These are phyloP conservation scores for Atopsyche davidsoni DNA, from an alignment of 1,140 invertebrate genomes.

Conservation along the genomic window DNA sequence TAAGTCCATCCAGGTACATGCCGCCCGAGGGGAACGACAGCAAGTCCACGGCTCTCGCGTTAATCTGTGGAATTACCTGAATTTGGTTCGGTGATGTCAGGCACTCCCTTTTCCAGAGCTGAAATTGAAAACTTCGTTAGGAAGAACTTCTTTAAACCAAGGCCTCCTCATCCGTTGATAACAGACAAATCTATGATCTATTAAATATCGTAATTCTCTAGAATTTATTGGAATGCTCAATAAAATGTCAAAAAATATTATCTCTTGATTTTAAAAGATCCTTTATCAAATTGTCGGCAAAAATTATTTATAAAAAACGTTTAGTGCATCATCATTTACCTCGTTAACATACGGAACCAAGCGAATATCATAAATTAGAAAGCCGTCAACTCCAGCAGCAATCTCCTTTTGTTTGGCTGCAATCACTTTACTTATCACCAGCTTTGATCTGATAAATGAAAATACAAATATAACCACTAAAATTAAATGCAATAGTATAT, in stretches of 20 bases:
- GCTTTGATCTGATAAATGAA: slow-evolving; percentile 37
- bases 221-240: too few relatives aligned
- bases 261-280: too few relatives aligned
- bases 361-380: slow-evolving; percentile 62
- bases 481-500: not conserved
- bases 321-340: too few relatives aligned
- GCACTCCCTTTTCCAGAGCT: slow-evolving; percentile 48
- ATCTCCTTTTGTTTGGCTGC: slow-evolving; percentile 54
- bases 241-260: too few relatives aligned
- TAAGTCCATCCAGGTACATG: slow-evolving; percentile 54
- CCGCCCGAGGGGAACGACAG: slow-evolving; percentile 56
- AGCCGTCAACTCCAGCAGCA: slow-evolving; percentile 59
- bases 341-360: slow-evolving; percentile 55
- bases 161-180: too few relatives aligned
- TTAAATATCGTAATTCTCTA: too few relatives aligned
- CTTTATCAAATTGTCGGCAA: too few relatives aligned
- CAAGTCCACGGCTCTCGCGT: slow-evolving; percentile 42
- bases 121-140: slow-evolving; percentile 25
- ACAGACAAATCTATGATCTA: too few relatives aligned
- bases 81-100: slow-evolving; percentile 44
- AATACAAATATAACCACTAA: too few relatives aligned
- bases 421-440: slow-evolving; percentile 42
- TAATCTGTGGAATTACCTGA: slow-evolving; percentile 33
- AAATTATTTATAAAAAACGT: too few relatives aligned
- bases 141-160: slow-evolving; percentile 20